Evolutionary conservation across 2,888 invertebrate genomes (phyloP).

Genomic region (Lampropteryx suffumata): DNA sequence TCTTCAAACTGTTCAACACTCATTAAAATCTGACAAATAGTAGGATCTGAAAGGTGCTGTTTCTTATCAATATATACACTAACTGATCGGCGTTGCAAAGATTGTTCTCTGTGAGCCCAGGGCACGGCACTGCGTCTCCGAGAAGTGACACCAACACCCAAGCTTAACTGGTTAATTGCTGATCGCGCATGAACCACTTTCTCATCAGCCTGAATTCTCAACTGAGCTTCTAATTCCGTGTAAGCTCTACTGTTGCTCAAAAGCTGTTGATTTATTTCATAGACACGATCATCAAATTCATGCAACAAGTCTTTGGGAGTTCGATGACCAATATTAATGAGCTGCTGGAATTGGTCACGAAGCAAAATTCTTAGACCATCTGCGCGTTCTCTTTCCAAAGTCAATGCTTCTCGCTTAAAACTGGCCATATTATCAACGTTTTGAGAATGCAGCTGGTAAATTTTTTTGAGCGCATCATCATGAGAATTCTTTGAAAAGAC

Average conservation of each 20-base stretch:
- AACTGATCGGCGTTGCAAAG: slow-evolving; percentile 31
- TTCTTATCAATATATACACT: slow-evolving; percentile 30
- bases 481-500: slow-evolving; percentile 37
- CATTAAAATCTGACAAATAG: slow-evolving; percentile 32
- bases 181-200: slow-evolving; percentile 47
- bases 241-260: slow-evolving; percentile 64
- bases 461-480: slow-evolving; percentile 43
- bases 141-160: slow-evolving; percentile 39
- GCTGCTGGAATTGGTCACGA: slow-evolving; percentile 56
- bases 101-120: slow-evolving; percentile 34
- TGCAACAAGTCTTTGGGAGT: slow-evolving; percentile 60
- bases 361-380: slow-evolving; percentile 54
- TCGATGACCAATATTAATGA: slow-evolving; percentile 53
- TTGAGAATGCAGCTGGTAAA: slow-evolving; percentile 41
- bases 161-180: slow-evolving; percentile 54
- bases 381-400: slow-evolving; percentile 60
- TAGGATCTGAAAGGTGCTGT: slow-evolving; percentile 20
- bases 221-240: slow-evolving; percentile 55
- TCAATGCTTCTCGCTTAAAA: slow-evolving; percentile 54
- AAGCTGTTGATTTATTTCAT: slow-evolving; percentile 67
- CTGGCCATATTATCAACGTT: slow-evolving; percentile 46
- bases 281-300: slow-evolving; percentile 64
- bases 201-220: slow-evolving; percentile 54
- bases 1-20: slow-evolving; percentile 47
- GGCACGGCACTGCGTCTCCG: slow-evolving; percentile 43